Conservation (phyloP, 2,113 vertebrate genomes). For the Caranx melampygus region DNA sequence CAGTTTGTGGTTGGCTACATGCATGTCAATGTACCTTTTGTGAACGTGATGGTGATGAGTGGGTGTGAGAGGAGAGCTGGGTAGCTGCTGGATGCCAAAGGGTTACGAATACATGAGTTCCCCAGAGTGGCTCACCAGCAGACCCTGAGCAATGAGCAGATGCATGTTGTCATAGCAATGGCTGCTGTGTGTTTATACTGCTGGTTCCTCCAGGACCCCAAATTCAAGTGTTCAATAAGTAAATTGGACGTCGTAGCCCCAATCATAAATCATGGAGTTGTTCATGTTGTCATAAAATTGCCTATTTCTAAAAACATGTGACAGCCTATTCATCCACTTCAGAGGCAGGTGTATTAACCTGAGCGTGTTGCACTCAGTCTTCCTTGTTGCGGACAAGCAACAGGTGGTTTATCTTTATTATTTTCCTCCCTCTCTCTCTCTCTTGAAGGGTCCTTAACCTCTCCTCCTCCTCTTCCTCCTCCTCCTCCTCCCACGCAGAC, state of each 20-base stretch:
- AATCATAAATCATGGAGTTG: neutral
- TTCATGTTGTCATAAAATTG: neutral
- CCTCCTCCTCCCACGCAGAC: slow-evolving; percentile 75
- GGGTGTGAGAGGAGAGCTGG: slow-evolving; percentile 66
- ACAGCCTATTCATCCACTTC: neutral
- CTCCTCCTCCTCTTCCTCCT: slow-evolving; percentile 66
- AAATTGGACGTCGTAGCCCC: neutral
- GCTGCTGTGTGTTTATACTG: slow-evolving; percentile 2
- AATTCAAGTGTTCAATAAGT: neutral
- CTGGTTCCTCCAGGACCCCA: neutral
- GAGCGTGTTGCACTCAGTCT: neutral
- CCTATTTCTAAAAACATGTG: neutral
- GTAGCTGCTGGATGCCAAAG: slow-evolving; percentile 58
- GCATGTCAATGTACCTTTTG: slow-evolving; percentile 38
- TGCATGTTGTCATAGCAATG: slow-evolving; percentile 75
- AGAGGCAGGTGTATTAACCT: neutral
- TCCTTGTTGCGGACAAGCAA: slow-evolving; percentile 36
- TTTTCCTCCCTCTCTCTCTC: slow-evolving; percentile 24
- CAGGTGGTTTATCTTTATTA: slow-evolving; percentile 53
- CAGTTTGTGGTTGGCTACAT: slow-evolving; percentile 1
- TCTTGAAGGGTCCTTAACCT: slow-evolving; percentile 74
- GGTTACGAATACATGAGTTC: slow-evolving; percentile 61
- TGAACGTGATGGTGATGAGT: slow-evolving; percentile 58
- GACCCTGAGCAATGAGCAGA: slow-evolving; percentile 45
- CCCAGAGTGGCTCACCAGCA: slow-evolving; percentile 46